These are phyloP conservation scores for Chionis minor DNA, from an alignment of 2,113 vertebrate genomes.

Conservation along the genomic window DNA sequence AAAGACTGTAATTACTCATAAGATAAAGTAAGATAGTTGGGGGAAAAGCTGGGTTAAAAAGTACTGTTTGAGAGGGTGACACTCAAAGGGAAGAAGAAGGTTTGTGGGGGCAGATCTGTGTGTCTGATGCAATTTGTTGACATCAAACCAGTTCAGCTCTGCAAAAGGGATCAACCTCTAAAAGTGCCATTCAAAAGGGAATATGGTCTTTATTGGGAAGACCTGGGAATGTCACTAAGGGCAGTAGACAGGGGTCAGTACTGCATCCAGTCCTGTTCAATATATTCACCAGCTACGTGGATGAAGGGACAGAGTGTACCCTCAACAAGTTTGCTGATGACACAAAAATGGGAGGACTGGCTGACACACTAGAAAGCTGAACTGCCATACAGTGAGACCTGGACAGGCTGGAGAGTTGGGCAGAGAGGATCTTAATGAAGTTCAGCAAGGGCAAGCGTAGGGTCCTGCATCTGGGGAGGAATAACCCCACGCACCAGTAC, in stretches of 20 bases:
- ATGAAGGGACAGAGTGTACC: too few species aligned
- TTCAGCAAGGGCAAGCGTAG: too few species aligned
- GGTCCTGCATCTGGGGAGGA: too few species aligned
- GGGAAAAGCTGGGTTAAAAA: not conserved
- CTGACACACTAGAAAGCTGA: too few species aligned
- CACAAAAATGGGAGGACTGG: too few species aligned
- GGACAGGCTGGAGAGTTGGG: too few species aligned
- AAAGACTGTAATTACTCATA: not conserved
- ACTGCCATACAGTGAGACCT: too few species aligned
- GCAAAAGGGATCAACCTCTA: not conserved
- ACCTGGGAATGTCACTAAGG: not conserved
- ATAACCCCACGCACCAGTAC: too few species aligned
- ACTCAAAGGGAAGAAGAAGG: not conserved
- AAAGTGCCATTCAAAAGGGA: not conserved
- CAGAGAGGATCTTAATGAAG: too few species aligned
- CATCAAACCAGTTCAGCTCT: not conserved
- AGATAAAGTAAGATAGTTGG: not conserved
- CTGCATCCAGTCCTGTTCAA: too few species aligned
- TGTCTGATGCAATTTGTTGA: not conserved
- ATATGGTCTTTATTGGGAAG: not conserved
- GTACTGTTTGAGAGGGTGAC: not conserved
- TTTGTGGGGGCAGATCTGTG: not conserved
- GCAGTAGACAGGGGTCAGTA: not conserved
- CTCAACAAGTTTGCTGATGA: too few species aligned
- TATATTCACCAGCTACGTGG: too few species aligned